Evolutionary conservation across 2,113 vertebrate genomes (phyloP), one percentile per base, ranked within the genome.

Genomic region (Eolophus roseicapilla): DNA sequence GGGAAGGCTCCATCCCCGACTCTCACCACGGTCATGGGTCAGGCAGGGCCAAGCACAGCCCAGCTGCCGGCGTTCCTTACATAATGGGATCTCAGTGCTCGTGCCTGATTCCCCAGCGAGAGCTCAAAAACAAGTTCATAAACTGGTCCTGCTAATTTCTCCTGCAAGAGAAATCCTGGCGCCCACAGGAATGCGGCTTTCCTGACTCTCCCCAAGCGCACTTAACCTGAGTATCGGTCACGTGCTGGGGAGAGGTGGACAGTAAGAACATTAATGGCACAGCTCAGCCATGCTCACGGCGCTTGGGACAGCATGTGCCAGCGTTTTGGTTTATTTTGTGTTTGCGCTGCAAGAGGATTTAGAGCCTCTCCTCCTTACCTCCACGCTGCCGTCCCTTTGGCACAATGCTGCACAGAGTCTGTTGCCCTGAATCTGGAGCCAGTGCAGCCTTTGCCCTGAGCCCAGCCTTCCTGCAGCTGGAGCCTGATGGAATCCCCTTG

Each of bases 81-180:
- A 96, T 96, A 97, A 97, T 95, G 95, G 93, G 76, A 93, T 62
- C 96, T 96, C 96, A 96, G 92, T 95, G 94, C 92, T 96, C 70
- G 73, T 95, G 95, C 95, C 90, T 7, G 3, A 1, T 82, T 90
- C 59, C 82, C 76, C 41, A 8, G 69, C 4, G 5, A 67, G 91
- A 77, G 82, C 96, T 96, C 17, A 7, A 93, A 96, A 97, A 95
- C 94, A 95, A 96, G 95, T 87, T 95, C 96, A 93, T 93, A 94
- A 96, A 37, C 37, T 10, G 37, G 37, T 37, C 37, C 92, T 94
- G 95, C 94, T 95, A 73, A 96, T 93, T 92, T 46, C 63, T 93
- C 47, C 94, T 29, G 4, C 77, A 20, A 83, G 85, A 96, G 89
- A 83, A 95, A 70, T 60, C 24, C 71, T 2, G 11, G 87, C 39